These are phyloP conservation scores for Anisognathus igniventris DNA, from an alignment of 2,797 vertebrate species.

Conservation along the genomic window DNA sequence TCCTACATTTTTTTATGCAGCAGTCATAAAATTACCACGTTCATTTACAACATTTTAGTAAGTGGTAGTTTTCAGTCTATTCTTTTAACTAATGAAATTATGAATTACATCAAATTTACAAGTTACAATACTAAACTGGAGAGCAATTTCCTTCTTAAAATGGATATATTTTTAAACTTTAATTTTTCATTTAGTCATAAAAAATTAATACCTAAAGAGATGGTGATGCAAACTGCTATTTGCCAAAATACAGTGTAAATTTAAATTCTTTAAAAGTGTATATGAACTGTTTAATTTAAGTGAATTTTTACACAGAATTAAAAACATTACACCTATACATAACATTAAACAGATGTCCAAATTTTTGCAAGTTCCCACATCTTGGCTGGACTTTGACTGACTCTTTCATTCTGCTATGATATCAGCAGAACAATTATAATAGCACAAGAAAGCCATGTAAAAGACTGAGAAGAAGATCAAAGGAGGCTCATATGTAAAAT, in stretches of 20 bases:
- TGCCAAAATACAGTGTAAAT: neutral
- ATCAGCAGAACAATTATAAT: constrained; percentile 67
- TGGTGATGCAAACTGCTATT: neutral
- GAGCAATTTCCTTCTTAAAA: neutral
- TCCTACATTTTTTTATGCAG: neutral
- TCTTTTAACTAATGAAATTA: neutral
- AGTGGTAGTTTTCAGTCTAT: neutral
- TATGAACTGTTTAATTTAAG: neutral
- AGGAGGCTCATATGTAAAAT: constrained; percentile 53
- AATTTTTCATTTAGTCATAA: neutral
- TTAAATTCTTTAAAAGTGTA: neutral
- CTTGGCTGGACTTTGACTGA: neutral
- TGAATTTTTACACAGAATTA: neutral
- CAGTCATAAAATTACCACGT: neutral
- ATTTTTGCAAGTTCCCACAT: neutral
- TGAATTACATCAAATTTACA: neutral
- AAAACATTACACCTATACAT: neutral
- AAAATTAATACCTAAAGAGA: neutral
- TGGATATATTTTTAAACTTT: neutral
- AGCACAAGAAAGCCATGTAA: constrained; percentile 63
- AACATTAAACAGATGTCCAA: neutral
- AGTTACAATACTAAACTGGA: neutral
- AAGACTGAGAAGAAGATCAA: constrained; percentile 70
- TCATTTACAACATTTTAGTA: neutral
- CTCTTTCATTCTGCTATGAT: constrained; percentile 31